Conservation (phyloP, 2,888 invertebrate genomes). For the Drosophila mimetica region DNA sequence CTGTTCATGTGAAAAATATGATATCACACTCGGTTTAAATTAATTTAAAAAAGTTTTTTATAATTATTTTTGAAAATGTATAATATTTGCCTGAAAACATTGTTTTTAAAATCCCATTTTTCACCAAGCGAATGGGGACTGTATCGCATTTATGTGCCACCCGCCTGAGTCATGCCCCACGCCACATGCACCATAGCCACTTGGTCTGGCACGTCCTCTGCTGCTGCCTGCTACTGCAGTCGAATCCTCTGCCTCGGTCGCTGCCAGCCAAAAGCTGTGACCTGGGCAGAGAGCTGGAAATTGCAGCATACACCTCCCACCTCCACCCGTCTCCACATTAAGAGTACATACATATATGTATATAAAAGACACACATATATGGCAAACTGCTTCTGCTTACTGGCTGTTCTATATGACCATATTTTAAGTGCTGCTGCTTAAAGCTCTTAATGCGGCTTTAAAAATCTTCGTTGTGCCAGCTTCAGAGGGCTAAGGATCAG, state of each 20-base stretch:
- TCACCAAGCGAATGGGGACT: background rate
- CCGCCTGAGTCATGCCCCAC: slow-evolving; percentile 55
- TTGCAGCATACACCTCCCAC: slow-evolving; percentile 28
- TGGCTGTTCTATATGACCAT: slow-evolving; percentile 63
- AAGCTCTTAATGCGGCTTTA: slow-evolving; percentile 78
- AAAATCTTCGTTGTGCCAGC: slow-evolving; percentile 47
- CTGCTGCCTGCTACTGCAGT: slow-evolving; percentile 23
- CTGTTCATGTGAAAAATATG: no score
- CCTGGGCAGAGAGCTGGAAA: slow-evolving; percentile 36
- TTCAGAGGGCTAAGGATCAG: slow-evolving; percentile 10
- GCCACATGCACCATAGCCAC: slow-evolving; percentile 40
- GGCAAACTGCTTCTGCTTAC: background rate
- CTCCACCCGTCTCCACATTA: slow-evolving; percentile 14
- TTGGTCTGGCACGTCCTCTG: slow-evolving; percentile 32
- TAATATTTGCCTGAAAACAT: no score
- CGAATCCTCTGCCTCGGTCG: slow-evolving; percentile 13
- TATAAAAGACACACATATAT: background rate
- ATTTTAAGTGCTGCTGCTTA: slow-evolving; percentile 70
- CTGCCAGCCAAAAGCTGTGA: slow-evolving; percentile 35
- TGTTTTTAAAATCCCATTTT: background rate
- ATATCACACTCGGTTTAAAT: no score
- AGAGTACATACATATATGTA: slow-evolving; percentile 24
- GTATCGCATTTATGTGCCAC: slow-evolving; percentile 20
- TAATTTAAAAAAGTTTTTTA: no score
- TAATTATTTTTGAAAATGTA: no score